A percentile compares a stretch with the other conserved stretches of the same genome.
Conservation (phyloP, 2,797 vertebrate genomes). For the Darevskia mixta region DNA sequence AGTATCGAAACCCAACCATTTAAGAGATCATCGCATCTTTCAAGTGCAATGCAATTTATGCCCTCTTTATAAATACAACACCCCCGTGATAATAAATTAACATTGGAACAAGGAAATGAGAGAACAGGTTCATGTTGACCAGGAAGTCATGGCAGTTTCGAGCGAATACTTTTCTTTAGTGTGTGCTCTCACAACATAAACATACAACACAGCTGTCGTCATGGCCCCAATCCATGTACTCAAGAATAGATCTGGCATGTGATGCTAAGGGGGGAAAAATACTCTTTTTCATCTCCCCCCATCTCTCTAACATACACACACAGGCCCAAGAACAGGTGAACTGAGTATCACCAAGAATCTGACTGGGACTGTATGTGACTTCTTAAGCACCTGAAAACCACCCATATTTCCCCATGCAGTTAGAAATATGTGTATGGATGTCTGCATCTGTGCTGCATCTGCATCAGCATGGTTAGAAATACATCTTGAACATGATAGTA, state of each 20-base stretch:
- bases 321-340: background rate
- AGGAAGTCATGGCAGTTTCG: conserved; percentile 68
- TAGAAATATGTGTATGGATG: background rate
- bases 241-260: conserved; percentile 65
- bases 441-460: background rate
- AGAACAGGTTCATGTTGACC: conserved; percentile 66
- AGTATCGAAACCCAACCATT: conserved; percentile 76
- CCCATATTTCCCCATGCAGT: background rate
- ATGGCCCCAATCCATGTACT: background rate
- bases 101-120: conserved; percentile 71
- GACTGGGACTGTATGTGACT: background rate
- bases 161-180: conserved; percentile 68
- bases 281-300: too few relatives aligned
- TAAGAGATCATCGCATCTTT: conserved; percentile 77
- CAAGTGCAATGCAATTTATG: conserved; percentile 77
- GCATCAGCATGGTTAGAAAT: too few relatives aligned
- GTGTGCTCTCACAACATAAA: conserved; percentile 80
- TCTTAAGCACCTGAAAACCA: background rate
- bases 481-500: too few relatives aligned
- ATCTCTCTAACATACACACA: too few relatives aligned
- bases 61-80: conserved; percentile 77
- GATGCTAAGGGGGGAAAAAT: conserved; percentile 60
- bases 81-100: conserved; percentile 81
- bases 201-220: conserved; percentile 56
- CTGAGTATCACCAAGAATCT: background rate